phyloP scores from a whole-genome alignment of 2,888 invertebrate genomes.

The Dicyrtomina minuta region DNA sequence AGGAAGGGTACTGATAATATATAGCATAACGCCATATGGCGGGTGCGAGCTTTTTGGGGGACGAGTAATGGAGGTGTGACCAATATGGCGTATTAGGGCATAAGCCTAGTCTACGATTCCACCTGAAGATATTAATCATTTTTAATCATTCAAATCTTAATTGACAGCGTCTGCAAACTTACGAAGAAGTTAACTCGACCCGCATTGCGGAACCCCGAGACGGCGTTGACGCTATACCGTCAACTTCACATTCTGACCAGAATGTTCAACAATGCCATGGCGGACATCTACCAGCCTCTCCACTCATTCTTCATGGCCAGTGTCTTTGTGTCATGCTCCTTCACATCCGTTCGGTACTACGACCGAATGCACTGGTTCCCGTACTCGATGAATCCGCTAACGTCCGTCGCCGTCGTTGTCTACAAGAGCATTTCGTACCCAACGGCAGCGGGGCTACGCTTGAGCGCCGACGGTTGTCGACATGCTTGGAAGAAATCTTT shows the following conservation, averaged over 20 bases:
- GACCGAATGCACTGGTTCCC: neutral
- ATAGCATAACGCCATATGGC: too few species aligned
- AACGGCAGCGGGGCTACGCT: neutral
- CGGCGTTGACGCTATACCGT: neutral
- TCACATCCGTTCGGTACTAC: neutral
- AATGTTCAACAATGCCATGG: constrained; percentile 1
- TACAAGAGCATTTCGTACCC: neutral
- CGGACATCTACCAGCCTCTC: constrained; percentile 2
- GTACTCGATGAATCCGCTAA: neutral
- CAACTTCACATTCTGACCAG: neutral
- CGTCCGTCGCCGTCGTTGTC: neutral
- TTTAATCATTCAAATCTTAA: too few species aligned
- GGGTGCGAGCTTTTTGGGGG: too few species aligned
- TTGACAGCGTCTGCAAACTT: too few species aligned
- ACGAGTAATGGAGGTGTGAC: too few species aligned
- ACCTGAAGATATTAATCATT: too few species aligned
- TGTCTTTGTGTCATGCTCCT: neutral
- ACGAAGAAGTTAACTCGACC: too few species aligned
- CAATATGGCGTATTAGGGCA: too few species aligned
- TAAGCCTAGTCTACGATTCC: too few species aligned
- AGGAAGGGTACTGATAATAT: too few species aligned
- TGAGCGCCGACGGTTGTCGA: neutral
- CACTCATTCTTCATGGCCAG: neutral
- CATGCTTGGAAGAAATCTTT: neutral
- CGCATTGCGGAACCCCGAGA: neutral